Conservation (phyloP, 2,113 vertebrate species). For the Lycaon pictus region DNA sequence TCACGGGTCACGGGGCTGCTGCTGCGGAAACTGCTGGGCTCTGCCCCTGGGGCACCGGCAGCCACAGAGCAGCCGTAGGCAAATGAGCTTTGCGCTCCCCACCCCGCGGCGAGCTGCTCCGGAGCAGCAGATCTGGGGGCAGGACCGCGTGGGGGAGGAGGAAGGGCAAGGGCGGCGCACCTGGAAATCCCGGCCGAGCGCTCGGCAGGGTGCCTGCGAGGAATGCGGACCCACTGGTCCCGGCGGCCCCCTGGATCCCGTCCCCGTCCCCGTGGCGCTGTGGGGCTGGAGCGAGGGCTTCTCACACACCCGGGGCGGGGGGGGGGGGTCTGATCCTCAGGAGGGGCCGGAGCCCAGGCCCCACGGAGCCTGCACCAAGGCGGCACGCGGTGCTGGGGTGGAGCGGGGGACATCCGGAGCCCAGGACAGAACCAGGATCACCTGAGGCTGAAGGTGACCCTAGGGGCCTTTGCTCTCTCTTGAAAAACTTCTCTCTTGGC, state of each 20-base stretch:
- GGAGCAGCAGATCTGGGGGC: not conserved
- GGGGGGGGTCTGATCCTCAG: not conserved
- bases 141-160: too few relatives aligned
- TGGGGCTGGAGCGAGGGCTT: too few relatives aligned
- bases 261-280: too few relatives aligned
- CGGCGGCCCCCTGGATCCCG: too few relatives aligned
- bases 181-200: not conserved
- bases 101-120: not conserved
- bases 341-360: rapidly evolving
- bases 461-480: not conserved
- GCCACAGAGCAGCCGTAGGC: rapidly evolving
- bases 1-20: not conserved
- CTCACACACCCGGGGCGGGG: too few relatives aligned
- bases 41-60: not conserved
- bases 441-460: rapidly evolving
- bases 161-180: too few relatives aligned
- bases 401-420: not conserved
- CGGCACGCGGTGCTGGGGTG: not conserved
- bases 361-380: rapidly evolving
- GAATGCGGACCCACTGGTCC: not conserved
- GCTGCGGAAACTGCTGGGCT: not conserved
- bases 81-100: not conserved
- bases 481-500: not conserved
- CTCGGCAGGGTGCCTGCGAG: not conserved
- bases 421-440: not conserved